phyloP scores from a whole-genome alignment of 2,113 vertebrate species.

The Dipodomys ordii region DNA sequence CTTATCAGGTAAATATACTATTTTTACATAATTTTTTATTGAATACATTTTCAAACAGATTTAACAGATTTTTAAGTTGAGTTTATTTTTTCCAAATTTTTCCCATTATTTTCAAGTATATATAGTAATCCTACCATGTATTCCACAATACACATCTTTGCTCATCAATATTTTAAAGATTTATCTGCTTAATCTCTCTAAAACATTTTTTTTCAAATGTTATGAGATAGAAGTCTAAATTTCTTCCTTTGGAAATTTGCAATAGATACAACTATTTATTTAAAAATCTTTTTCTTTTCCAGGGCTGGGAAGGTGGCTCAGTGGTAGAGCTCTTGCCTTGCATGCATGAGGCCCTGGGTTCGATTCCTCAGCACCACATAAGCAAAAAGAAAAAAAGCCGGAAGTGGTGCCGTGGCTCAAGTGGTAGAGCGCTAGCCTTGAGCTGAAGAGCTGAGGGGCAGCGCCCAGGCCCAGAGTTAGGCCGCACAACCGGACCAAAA shows the following conservation, averaged over 20 bases:
- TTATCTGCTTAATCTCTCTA: neutral
- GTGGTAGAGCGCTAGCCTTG: too few relatives aligned
- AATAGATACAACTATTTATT: slow-evolving; percentile 4
- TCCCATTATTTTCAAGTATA: slow-evolving; percentile 8
- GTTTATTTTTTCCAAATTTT: slow-evolving; percentile 31
- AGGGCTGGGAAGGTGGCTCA: neutral
- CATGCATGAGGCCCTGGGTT: too few relatives aligned
- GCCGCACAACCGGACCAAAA: too few relatives aligned
- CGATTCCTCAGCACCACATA: too few relatives aligned
- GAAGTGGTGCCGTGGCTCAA: too few relatives aligned
- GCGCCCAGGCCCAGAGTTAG: too few relatives aligned
- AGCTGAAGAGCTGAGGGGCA: too few relatives aligned
- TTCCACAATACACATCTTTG: neutral
- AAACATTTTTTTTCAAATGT: neutral
- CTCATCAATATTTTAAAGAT: neutral
- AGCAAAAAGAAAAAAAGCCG: too few relatives aligned
- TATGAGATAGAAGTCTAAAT: neutral
- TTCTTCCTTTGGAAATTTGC: slow-evolving; percentile 39
- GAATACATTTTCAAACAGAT: too few relatives aligned
- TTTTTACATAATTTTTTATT: too few relatives aligned
- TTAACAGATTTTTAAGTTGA: neutral
- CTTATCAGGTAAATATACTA: too few relatives aligned
- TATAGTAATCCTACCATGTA: neutral
- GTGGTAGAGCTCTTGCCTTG: too few relatives aligned
- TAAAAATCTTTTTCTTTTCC: neutral